phyloP scores from a whole-genome alignment of 2,888 invertebrate species.

The Nemotelus nigrinus region DNA sequence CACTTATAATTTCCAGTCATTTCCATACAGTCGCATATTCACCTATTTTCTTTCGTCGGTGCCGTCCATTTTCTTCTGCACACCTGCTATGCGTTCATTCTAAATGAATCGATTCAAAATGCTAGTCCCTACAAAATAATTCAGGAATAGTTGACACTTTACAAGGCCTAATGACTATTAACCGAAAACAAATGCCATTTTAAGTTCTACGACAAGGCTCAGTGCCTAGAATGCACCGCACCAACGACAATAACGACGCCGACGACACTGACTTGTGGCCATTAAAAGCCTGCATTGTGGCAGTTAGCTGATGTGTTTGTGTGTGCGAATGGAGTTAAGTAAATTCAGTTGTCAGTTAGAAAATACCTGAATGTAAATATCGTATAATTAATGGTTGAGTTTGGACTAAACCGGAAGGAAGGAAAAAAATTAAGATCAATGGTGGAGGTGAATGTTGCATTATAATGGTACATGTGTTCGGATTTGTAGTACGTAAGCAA shows the following conservation, averaged over 20 bases:
- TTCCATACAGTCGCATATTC: constrained; percentile 34
- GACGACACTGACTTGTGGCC: background rate
- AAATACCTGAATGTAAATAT: constrained; percentile 37
- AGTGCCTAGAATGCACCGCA: background rate
- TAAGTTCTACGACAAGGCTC: constrained; percentile 16
- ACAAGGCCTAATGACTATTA: constrained; percentile 39
- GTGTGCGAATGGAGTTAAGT: background rate
- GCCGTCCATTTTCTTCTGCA: background rate
- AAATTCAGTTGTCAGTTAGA: constrained; percentile 40
- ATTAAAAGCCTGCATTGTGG: background rate
- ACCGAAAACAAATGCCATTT: constrained; percentile 40
- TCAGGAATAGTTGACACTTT: constrained; percentile 37
- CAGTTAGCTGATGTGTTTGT: background rate
- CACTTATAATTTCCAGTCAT: constrained; percentile 24
- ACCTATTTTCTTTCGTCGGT: constrained; percentile 3
- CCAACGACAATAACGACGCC: background rate
- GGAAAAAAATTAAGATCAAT: background rate
- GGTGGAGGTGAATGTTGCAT: background rate
- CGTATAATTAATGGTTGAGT: constrained; percentile 31
- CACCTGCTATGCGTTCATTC: constrained; percentile 27
- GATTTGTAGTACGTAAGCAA: too few relatives aligned
- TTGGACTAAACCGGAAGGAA: background rate
- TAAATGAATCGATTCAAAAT: constrained; percentile 29
- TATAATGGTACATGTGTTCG: background rate
- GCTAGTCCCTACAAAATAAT: constrained; percentile 25